A percentile compares a stretch with the other conserved stretches of the same genome.
These are phyloP conservation scores for Caretta caretta DNA, from an alignment of 2,113 vertebrate species.

Conservation along the genomic window DNA sequence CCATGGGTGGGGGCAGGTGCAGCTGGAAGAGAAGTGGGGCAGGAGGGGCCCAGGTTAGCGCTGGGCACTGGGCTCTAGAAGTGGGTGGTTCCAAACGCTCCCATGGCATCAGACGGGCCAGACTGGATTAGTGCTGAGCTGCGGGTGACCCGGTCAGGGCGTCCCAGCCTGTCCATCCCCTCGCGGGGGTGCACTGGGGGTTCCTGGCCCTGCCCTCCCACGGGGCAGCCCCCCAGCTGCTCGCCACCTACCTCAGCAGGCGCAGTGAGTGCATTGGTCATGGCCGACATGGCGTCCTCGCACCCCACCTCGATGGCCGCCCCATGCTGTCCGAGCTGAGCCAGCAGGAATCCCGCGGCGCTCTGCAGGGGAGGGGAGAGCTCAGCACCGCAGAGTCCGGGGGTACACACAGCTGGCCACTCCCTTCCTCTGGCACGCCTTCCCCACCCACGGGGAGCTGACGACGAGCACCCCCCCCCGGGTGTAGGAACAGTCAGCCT, in stretches of 20 bases:
- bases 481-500: background rate
- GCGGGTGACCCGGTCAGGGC: background rate
- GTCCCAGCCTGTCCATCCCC: background rate
- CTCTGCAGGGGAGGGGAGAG: constrained; percentile 59
- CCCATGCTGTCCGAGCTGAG: constrained; percentile 71
- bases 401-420: background rate
- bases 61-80: background rate
- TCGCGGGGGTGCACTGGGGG: background rate
- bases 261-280: constrained; percentile 36
- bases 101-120: background rate
- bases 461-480: background rate
- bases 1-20: constrained; percentile 69
- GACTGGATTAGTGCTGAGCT: background rate
- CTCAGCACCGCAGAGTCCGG: background rate
- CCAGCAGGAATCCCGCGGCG: constrained; percentile 77
- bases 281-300: constrained; percentile 62
- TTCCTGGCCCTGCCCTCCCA: background rate
- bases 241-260: constrained; percentile 73
- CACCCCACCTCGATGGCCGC: constrained; percentile 56
- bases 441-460: background rate
- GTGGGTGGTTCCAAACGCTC: background rate
- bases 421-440: background rate
- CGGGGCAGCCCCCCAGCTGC: background rate
- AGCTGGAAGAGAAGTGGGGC: constrained; percentile 60
- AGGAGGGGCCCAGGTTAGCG: background rate